phyloP scores from a whole-genome alignment of 2,797 vertebrate genomes.

The Cirrhinus mrigala region DNA sequence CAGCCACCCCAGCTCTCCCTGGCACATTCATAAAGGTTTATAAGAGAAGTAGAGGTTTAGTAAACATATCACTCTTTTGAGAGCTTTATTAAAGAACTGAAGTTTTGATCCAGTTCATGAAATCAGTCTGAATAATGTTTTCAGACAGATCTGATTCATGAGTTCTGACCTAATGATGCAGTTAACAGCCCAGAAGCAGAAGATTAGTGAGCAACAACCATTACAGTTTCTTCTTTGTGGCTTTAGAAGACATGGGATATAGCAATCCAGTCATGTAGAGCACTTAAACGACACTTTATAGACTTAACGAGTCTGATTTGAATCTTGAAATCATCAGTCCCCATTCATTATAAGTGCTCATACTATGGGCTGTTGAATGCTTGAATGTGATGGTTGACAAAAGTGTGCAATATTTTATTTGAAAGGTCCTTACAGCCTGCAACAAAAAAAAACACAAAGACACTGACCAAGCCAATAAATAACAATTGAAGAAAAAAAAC shows the following conservation, averaged over 20 bases:
- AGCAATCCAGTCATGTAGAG: neutral
- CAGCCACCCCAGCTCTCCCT: neutral
- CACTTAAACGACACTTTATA: neutral
- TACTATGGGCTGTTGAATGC: neutral
- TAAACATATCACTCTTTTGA: neutral
- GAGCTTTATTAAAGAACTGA: neutral
- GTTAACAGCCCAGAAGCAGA: neutral
- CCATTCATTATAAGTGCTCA: neutral
- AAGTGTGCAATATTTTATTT: neutral
- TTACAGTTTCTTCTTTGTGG: neutral
- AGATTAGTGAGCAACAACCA: neutral
- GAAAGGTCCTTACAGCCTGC: neutral
- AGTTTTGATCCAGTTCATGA: neutral
- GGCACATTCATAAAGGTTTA: neutral
- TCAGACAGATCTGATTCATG: neutral
- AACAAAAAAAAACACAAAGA: neutral
- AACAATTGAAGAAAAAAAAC: no score
- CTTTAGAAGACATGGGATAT: neutral
- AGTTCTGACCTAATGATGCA: neutral
- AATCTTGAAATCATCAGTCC: neutral
- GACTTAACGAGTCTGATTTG: neutral
- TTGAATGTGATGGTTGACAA: neutral
- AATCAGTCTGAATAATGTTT: neutral
- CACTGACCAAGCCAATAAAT: neutral
- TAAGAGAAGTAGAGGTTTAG: neutral